Percentiles rank a stretch among this genome's conserved stretches.
phyloP scores from a whole-genome alignment of 2,113 vertebrate genomes.

The Diphyllodes magnificus region DNA sequence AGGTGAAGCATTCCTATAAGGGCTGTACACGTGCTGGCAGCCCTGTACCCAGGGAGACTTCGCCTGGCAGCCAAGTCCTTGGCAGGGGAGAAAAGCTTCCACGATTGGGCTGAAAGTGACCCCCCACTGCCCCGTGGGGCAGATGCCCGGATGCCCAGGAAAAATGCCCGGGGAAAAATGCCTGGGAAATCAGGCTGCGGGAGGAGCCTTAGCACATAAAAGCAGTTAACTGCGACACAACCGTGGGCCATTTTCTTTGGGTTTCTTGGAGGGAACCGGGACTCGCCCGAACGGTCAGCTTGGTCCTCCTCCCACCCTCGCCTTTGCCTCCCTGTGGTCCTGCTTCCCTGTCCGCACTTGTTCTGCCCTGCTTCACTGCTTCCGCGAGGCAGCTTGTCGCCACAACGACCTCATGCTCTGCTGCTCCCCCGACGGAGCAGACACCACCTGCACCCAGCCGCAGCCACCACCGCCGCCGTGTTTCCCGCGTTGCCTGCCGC shows the following conservation, averaged over 20 bases:
- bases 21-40: background rate
- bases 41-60: background rate
- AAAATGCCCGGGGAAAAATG: background rate
- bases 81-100: background rate
- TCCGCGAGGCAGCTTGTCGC: accelerated
- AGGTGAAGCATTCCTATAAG: background rate
- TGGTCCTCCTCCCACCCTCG: background rate
- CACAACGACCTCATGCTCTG: accelerated
- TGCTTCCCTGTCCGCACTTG: background rate
- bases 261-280: background rate
- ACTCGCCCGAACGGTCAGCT: accelerated
- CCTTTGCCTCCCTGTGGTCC: background rate
- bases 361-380: background rate
- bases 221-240: background rate
- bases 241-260: background rate
- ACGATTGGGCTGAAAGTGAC: background rate
- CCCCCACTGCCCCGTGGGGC: too few species aligned
- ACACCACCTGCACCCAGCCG: too few species aligned
- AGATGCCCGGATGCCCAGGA: background rate
- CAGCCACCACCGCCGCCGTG: background rate
- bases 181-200: background rate
- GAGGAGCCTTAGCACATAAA: background rate
- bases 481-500: background rate
- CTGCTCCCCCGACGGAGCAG: background rate
- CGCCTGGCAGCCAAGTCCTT: background rate